Conservation (phyloP, 2,888 invertebrate genomes). For the Drosophila ezoana region DNA sequence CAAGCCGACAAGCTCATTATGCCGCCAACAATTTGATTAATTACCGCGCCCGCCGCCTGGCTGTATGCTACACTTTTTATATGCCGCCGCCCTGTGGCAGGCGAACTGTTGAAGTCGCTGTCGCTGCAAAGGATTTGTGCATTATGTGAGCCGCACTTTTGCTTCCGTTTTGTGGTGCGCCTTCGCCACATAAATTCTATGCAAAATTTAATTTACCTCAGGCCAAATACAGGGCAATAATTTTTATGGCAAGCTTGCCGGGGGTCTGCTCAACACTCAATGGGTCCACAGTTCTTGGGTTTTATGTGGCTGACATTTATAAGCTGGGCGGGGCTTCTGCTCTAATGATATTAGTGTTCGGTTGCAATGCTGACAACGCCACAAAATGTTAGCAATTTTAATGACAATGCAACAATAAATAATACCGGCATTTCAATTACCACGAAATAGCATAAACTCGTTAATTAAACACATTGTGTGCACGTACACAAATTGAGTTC, state of each 20-base stretch:
- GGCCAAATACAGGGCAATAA: conserved; percentile 49
- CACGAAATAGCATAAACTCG: background rate
- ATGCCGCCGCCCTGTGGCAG: background rate
- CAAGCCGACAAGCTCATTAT: conserved; percentile 77
- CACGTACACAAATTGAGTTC: too few species aligned
- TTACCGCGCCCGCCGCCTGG: conserved; percentile 54
- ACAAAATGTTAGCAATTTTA: conserved; percentile 11
- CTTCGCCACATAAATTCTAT: conserved; percentile 66
- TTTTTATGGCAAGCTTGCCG: conserved; percentile 56
- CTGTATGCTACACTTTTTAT: conserved; percentile 33
- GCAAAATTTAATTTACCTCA: conserved; percentile 70
- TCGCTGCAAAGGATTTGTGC: conserved; percentile 52
- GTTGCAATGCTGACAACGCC: conserved; percentile 29
- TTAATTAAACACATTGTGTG: too few species aligned
- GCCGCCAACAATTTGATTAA: conserved; percentile 78
- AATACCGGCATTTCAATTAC: background rate
- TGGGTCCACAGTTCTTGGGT: background rate
- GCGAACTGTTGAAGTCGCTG: conserved; percentile 7
- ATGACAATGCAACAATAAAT: conserved; percentile 19
- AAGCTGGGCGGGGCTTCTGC: conserved; percentile 24
- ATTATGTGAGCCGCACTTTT: conserved; percentile 16
- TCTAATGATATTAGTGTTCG: conserved; percentile 21
- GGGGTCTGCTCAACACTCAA: conserved; percentile 15
- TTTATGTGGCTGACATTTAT: conserved; percentile 44
- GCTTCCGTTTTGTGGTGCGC: conserved; percentile 41